A percentile compares a stretch with the other conserved stretches of the same genome.
Conservation (phyloP, 2,113 vertebrate species). For the Riparia riparia region DNA sequence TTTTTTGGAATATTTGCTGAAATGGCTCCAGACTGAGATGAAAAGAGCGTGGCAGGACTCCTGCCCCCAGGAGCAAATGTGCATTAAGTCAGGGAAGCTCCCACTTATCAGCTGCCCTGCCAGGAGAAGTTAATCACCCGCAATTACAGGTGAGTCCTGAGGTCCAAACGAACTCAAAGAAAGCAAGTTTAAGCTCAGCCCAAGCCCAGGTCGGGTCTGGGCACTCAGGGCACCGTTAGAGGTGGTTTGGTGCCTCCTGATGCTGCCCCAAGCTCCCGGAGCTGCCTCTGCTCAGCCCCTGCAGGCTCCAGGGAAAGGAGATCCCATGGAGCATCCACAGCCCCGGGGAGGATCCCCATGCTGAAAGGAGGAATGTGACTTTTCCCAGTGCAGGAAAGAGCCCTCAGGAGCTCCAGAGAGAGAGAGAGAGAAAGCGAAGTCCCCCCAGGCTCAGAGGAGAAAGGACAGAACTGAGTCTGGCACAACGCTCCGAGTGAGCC, state of each 20-base stretch:
- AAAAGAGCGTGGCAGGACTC: not conserved
- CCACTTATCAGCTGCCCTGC: not conserved
- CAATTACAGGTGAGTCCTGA: not conserved
- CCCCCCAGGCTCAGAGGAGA: not conserved
- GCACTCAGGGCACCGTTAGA: not conserved
- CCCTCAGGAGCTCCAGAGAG: rapidly evolving
- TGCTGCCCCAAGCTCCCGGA: not conserved
- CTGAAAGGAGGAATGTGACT: not conserved
- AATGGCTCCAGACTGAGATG: not conserved
- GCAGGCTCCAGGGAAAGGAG: not conserved
- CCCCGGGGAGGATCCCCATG: not conserved
- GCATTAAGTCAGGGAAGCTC: rapidly evolving
- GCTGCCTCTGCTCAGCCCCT: not conserved
- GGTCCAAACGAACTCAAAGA: not conserved
- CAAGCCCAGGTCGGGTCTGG: not conserved
- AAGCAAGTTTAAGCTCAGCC: not conserved
- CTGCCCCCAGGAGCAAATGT: not conserved
- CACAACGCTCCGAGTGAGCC: not conserved
- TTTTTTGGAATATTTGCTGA: not conserved
- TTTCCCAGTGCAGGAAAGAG: not conserved
- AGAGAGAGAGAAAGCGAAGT: rapidly evolving
- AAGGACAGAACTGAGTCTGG: not conserved
- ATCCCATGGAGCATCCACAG: not conserved
- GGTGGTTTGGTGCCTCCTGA: not conserved
- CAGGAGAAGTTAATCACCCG: not conserved